Conservation (phyloP, 2,888 invertebrate species). For the Sepiola atlantica region DNA sequence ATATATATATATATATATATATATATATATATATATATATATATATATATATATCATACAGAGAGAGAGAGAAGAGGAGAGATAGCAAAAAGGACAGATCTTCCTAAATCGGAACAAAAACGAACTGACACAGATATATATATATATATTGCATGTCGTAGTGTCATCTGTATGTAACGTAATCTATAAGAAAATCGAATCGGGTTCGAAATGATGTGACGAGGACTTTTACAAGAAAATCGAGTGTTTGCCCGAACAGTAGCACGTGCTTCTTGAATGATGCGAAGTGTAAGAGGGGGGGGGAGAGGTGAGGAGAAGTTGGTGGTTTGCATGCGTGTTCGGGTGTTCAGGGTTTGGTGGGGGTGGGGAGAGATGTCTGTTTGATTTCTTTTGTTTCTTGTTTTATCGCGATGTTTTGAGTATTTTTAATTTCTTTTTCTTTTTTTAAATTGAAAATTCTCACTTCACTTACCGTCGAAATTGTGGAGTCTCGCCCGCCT, state of each 20-base stretch:
- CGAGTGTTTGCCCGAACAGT: not conserved
- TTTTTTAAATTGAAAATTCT: constrained; percentile 2
- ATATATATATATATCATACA: not conserved
- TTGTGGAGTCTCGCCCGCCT: not conserved
- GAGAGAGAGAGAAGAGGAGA: not conserved
- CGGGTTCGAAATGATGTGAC: not conserved
- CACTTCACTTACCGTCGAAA: constrained; percentile 1
- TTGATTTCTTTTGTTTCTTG: not conserved
- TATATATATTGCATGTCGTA: not conserved
- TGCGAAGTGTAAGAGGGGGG: not conserved
- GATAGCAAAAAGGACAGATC: not conserved
- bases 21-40: no score
- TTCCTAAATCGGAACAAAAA: not conserved
- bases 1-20: no score
- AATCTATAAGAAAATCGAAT: not conserved
- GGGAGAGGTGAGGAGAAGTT: no score
- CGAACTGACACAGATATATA: not conserved
- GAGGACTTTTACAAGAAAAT: not conserved
- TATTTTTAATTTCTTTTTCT: not conserved
- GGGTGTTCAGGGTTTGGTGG: not conserved
- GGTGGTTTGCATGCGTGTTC: not conserved
- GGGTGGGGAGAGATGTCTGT: not conserved
- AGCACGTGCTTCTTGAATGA: not conserved
- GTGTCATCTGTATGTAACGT: not conserved
- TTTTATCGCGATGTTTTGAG: not conserved